A percentile compares a stretch with the other conserved stretches of the same genome.
Evolutionary conservation across 2,888 invertebrate genomes (phyloP).

Genomic region (Incurvaria masculella): DNA sequence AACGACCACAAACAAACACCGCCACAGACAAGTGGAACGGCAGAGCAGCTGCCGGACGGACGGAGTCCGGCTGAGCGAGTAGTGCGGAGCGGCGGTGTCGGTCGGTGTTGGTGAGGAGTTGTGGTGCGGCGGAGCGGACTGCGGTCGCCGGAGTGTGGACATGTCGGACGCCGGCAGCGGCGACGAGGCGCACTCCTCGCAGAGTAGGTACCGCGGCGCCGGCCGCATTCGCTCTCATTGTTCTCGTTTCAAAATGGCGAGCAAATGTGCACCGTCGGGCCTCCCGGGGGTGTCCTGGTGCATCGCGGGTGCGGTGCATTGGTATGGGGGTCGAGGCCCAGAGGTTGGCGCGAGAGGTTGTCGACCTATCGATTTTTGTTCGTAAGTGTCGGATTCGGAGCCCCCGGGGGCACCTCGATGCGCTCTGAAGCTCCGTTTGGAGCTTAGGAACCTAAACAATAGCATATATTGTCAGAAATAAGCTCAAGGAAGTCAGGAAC

Average conservation of each 20-base stretch:
- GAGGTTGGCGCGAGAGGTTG: background rate
- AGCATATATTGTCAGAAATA: background rate
- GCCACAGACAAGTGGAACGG: background rate
- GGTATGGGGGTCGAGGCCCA: background rate
- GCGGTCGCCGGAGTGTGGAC: conserved; percentile 1
- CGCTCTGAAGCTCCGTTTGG: background rate
- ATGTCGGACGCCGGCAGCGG: conserved; percentile 63
- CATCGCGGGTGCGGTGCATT: background rate
- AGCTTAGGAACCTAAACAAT: background rate
- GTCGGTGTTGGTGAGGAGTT: background rate
- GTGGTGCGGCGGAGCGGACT: background rate
- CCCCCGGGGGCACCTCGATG: background rate
- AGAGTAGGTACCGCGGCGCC: conserved; percentile 44
- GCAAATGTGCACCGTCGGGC: background rate
- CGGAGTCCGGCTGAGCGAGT: background rate
- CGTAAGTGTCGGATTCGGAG: background rate
- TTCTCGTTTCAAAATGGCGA: conserved; percentile 17
- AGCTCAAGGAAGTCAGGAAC: background rate
- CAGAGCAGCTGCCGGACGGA: background rate
- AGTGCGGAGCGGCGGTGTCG: background rate
- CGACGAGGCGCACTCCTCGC: conserved; percentile 59
- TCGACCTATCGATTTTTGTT: conserved; percentile 5
- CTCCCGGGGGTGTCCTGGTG: background rate
- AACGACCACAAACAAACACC: background rate
- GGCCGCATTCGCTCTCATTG: conserved; percentile 14